Base-by-base conservation (phyloP, 2,797 vertebrate species). In the Eutrigla gurnardus region DNA sequence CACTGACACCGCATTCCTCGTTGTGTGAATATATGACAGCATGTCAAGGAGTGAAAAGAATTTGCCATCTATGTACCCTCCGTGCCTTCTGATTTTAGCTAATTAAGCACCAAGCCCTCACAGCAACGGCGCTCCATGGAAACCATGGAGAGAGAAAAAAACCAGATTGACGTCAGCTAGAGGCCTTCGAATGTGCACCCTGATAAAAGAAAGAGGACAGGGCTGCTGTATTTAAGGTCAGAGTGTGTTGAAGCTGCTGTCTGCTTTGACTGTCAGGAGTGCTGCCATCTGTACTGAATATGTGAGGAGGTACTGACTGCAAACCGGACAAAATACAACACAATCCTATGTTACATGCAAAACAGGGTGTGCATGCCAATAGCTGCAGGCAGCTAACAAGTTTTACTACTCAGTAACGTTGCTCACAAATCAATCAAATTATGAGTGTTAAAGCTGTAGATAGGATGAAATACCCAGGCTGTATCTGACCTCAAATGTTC, bases 81-180 rank as follows among this genome's bases (percentile, higher is more conserved):
- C 54, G 36, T 75, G 65, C 49, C 79, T 90, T 89, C 90, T 79
- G 77, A 86, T 90, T 86, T 83, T 57, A 65, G 79, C 69, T 91
- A 92, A 92, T 90, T 92, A 90, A 88, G 81, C 79, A 84, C 75
- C 53, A 47, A 83, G 78, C 75, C 78, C 83, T 89, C 78, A 72
- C 84, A 89, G 91, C 85, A 85, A 92, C 73, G 72, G 69, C 14
- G 84, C 81, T 88, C 92, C 93, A 94, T 94, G 92, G 92, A 93
- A 94, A 94, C 93, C 68, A 65, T 57, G 80, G 58, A 43, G 45
- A 46, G 35, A 54, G 70, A 42, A 43, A 43, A 71, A 76, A 75
- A 50, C 50, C 74, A 64, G 37, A 86, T 53, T 92, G 92, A 94
- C 91, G 90, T 93, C 91, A 94, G 84, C 80, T 54, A 25, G 66